These are phyloP conservation scores for Chaenogobius annularis DNA, from an alignment of 2,113 vertebrate genomes.

Conservation along the genomic window DNA sequence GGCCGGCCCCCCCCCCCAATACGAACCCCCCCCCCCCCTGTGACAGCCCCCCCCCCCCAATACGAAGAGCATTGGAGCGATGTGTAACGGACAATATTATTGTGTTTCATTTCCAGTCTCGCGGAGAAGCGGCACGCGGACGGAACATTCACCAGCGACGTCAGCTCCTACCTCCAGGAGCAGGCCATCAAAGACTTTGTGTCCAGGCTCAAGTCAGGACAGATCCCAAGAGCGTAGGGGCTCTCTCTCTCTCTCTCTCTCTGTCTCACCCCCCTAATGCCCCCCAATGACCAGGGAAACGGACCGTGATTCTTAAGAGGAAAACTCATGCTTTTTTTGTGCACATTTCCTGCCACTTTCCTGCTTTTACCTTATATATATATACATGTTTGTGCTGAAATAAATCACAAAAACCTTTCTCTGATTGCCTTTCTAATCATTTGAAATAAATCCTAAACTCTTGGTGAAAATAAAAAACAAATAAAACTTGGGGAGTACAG, in stretches of 20 bases:
- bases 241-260: constrained; percentile 29
- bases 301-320: constrained; percentile 39
- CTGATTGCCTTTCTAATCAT: constrained; percentile 25
- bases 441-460: neutral
- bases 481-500: neutral
- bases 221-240: constrained; percentile 92
- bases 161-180: constrained; percentile 90
- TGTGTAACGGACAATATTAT: constrained; percentile 2
- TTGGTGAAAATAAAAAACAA: neutral
- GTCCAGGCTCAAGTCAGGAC: constrained; percentile 88
- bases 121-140: constrained; percentile 88
- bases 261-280: constrained; percentile 8
- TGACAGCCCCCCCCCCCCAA: neutral
- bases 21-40: neutral
- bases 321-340: constrained; percentile 34
- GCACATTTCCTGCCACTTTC: constrained; percentile 11
- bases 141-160: constrained; percentile 92
- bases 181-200: constrained; percentile 95
- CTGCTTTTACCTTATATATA: constrained; percentile 36
- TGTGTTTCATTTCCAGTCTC: constrained; percentile 64
- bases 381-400: constrained; percentile 71
- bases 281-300: constrained; percentile 33
- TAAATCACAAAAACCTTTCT: constrained; percentile 76
- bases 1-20: neutral
- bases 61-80: too few species aligned